Evolutionary conservation across 2,797 vertebrate genomes (phyloP).

Genomic region (Halcyon leucocephala): DNA sequence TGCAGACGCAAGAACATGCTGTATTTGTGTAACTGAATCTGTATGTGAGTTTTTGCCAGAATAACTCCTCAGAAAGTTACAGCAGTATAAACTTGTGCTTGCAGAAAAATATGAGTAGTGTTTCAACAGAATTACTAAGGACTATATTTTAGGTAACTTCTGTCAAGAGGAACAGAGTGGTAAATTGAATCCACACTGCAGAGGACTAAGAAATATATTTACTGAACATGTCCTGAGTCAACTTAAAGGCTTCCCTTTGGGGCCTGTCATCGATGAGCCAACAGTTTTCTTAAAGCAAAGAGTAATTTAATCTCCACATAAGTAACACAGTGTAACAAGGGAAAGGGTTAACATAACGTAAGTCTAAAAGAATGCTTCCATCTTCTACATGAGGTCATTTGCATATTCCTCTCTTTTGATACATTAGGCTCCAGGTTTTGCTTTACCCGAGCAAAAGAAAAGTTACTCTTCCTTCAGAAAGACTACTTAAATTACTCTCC

Average conservation of each 20-base stretch:
- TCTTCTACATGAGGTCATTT: neutral
- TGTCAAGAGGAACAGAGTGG: neutral
- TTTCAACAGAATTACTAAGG: neutral
- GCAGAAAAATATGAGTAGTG: neutral
- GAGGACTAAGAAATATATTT: neutral
- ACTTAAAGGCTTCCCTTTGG: neutral
- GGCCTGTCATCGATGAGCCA: neutral
- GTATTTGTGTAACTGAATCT: neutral
- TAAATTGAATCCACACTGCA: neutral
- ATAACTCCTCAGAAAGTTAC: neutral
- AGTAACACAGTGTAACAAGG: neutral
- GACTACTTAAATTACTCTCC: neutral
- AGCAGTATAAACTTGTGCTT: neutral
- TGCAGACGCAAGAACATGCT: neutral
- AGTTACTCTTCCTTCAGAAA: neutral
- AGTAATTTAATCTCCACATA: neutral
- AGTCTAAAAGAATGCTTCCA: neutral
- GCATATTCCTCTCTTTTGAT: neutral
- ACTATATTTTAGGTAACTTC: neutral
- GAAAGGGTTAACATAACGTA: neutral
- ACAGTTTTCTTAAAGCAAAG: neutral
- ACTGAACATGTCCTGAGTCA: neutral
- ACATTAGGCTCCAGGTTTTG: neutral
- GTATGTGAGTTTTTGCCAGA: neutral
- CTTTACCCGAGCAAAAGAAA: neutral